Evolutionary conservation across 2,888 invertebrate genomes (phyloP).

Genomic region (Atethmia centrago): DNA sequence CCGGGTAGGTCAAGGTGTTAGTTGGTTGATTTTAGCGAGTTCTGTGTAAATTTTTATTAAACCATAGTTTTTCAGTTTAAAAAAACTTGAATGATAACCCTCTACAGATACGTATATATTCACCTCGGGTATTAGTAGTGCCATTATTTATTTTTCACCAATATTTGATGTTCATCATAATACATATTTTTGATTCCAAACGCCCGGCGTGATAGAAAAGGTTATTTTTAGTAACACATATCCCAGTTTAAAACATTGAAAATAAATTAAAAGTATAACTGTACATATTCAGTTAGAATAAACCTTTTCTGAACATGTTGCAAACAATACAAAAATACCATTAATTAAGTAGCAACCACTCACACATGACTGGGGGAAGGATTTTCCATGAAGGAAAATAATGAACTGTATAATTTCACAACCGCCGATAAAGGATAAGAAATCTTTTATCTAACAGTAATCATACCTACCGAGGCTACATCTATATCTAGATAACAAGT

Average conservation of each 20-base stretch:
- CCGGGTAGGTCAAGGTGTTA: neutral
- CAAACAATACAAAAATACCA: conserved; percentile 21
- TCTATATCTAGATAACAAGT: conserved; percentile 13
- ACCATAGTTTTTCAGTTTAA: neutral
- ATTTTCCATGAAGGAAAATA: conserved; percentile 27
- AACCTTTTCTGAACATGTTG: neutral
- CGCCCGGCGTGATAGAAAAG: neutral
- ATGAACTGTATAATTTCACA: conserved; percentile 15
- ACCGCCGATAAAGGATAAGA: conserved; percentile 10
- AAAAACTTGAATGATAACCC: neutral
- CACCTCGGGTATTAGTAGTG: conserved; percentile 2
- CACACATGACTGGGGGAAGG: conserved; percentile 13
- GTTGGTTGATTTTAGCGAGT: conserved; percentile 6
- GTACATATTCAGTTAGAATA: conserved; percentile 6
- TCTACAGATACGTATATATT: neutral
- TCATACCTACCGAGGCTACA: conserved; percentile 22
- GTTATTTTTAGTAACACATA: conserved; percentile 21
- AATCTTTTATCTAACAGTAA: conserved; percentile 38
- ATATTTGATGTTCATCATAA: neutral
- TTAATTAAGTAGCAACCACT: conserved; percentile 36
- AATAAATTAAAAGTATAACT: conserved; percentile 16
- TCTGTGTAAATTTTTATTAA: neutral
- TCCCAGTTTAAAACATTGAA: conserved; percentile 32
- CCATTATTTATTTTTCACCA: conserved; percentile 8
- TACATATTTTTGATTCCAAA: neutral